Percentiles rank a stretch among this genome's conserved stretches.
Conservation (phyloP, 2,113 vertebrate genomes). For the Eretmochelys imbricata region DNA sequence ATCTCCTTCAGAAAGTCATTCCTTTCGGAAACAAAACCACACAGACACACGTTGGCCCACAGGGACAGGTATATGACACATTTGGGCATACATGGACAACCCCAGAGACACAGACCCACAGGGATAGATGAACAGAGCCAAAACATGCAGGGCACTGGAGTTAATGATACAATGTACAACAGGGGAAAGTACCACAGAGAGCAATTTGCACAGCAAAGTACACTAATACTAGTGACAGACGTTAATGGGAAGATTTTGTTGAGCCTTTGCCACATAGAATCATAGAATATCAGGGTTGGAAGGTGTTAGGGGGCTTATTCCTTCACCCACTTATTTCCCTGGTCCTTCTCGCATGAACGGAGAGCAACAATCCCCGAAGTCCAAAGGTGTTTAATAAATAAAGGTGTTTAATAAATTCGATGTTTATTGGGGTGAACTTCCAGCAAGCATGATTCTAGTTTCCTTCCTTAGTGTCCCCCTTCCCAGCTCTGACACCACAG, state of each 20-base stretch:
- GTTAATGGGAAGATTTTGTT: background rate
- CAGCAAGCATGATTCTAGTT: too few relatives aligned
- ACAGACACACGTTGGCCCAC: slow-evolving; percentile 6
- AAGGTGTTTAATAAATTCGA: too few relatives aligned
- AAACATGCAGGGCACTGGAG: rapidly evolving
- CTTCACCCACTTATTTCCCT: too few relatives aligned
- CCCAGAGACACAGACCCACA: rapidly evolving
- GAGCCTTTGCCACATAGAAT: background rate
- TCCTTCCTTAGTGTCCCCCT: too few relatives aligned
- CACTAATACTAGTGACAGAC: background rate
- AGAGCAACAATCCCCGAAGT: too few relatives aligned
- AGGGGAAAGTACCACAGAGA: background rate
- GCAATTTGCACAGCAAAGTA: background rate
- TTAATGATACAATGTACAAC: background rate
- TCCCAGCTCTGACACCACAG: too few relatives aligned
- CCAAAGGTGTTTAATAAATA: too few relatives aligned
- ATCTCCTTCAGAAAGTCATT: slow-evolving; percentile 99
- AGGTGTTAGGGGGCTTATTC: too few relatives aligned
- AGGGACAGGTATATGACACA: background rate
- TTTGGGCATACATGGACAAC: background rate
- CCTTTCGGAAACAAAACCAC: slow-evolving; percentile 79
- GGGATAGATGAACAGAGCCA: background rate
- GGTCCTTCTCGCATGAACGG: too few relatives aligned
- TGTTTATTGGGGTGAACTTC: too few relatives aligned
- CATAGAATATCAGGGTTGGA: too few relatives aligned